These are phyloP conservation scores for Sporophila hypoxantha DNA, from an alignment of 2,113 vertebrate species.

Conservation along the genomic window DNA sequence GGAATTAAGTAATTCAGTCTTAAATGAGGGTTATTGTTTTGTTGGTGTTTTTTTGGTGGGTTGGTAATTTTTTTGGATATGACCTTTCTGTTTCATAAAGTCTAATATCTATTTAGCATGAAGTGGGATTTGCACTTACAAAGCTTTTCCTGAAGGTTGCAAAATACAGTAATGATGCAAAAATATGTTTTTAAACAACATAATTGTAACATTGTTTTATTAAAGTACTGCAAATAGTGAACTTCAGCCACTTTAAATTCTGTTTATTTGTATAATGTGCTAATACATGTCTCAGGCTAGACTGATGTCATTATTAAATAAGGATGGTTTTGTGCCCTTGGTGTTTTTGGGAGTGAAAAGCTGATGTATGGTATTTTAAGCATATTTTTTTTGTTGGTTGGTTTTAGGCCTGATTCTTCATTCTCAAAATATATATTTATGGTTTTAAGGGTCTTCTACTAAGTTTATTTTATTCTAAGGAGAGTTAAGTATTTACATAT, in stretches of 20 bases:
- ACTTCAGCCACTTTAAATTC: background rate
- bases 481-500: background rate
- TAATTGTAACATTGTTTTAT: background rate
- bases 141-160: background rate
- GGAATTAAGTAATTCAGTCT: background rate
- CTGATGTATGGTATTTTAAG: background rate
- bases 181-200: background rate
- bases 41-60: background rate
- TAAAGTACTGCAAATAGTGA: background rate
- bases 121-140: background rate
- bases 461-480: background rate
- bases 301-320: background rate
- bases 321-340: background rate
- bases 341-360: background rate
- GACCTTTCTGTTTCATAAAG: background rate
- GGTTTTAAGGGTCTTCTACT: background rate
- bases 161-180: background rate
- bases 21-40: background rate
- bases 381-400: background rate
- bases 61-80: background rate
- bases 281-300: background rate
- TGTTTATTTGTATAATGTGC: background rate
- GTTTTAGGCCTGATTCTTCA: background rate
- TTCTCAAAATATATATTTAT: background rate
- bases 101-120: background rate